Evolutionary conservation across 2,113 vertebrate species (phyloP), one percentile per base, ranked within the genome.

Genomic region (Antechinus flavipes): DNA sequence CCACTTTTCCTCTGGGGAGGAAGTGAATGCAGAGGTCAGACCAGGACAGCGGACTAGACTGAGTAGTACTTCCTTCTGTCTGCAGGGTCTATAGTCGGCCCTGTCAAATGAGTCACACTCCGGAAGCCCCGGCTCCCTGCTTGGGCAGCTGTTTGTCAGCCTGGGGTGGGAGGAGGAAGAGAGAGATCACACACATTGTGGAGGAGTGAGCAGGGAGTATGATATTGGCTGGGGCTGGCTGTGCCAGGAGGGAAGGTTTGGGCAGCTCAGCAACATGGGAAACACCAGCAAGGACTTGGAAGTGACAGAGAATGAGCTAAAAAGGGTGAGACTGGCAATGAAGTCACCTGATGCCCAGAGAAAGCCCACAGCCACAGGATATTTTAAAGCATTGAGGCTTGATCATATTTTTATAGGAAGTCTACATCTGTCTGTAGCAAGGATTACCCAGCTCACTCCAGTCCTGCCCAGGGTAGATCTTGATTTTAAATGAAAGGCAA

Each of bases 1-100:
- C 98, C 97, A 97, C 97, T 96, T 97, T 98, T 98, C 96, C 97
- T 97, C 58, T 93, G 84, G 94, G 98, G 97, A 94, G 91, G 94
- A 96, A 97, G 97, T 96, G 93, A 96, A 97, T 84, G 84, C 55
- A 94, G 94, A 96, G 93, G 97, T 95, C 96, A 96, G 61, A 54
- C 11, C 11, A 93, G 97, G 96, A 96, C 94, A 92, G n/a, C 68
- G 91, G 91, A 50, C 93, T 94, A 76, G n/a, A 92, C 19, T 0
- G 2, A 52, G 89, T 54, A 54, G 27, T 2, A 3, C 56, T 90
- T 96, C 90, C 50, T 68, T 84, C 0, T 89, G 35, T 93, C 92
- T 91, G 25, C 35, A n/a, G 26, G 30, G 30, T 55, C 90, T 92
- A 26, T 30, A 46, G 68, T 49, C 23, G 52, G 35, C 35, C 11